These are phyloP conservation scores for Bugula neritina DNA, from an alignment of 2,888 invertebrate species.

Conservation along the genomic window DNA sequence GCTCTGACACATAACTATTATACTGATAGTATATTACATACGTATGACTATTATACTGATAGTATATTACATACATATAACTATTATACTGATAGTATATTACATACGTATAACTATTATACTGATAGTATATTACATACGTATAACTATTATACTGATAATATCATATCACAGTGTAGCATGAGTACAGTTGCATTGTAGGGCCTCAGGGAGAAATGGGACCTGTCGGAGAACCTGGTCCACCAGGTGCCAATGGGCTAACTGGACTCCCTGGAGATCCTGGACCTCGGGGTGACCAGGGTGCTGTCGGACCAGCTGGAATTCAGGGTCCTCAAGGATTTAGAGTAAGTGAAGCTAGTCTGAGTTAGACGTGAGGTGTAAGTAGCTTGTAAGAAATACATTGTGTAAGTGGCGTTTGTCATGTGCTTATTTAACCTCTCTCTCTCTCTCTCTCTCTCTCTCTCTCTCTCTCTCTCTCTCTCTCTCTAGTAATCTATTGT, in stretches of 20 bases:
- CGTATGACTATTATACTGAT: neutral
- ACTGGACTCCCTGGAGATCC: slow-evolving; percentile 6
- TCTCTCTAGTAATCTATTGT: too few species aligned
- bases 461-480: too few species aligned
- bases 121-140: too few species aligned
- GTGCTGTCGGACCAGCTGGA: slow-evolving; percentile 16
- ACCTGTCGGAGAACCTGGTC: slow-evolving; percentile 11
- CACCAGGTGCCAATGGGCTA: neutral
- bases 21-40: neutral
- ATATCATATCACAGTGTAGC: too few species aligned
- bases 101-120: neutral
- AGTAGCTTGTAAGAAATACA: too few species aligned
- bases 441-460: too few species aligned
- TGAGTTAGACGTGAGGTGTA: too few species aligned
- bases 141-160: too few species aligned
- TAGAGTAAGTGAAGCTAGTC: slow-evolving; percentile 2
- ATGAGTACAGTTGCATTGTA: too few species aligned
- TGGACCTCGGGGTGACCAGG: neutral
- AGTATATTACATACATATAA: neutral
- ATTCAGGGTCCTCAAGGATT: slow-evolving; percentile 9
- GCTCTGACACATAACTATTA: neutral
- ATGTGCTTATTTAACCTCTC: too few species aligned
- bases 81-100: neutral
- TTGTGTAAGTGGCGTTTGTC: too few species aligned
- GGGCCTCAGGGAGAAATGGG: slow-evolving; percentile 7